These are phyloP conservation scores for Lacanobia oleracea DNA, from an alignment of 2,888 invertebrate species.

Conservation along the genomic window DNA sequence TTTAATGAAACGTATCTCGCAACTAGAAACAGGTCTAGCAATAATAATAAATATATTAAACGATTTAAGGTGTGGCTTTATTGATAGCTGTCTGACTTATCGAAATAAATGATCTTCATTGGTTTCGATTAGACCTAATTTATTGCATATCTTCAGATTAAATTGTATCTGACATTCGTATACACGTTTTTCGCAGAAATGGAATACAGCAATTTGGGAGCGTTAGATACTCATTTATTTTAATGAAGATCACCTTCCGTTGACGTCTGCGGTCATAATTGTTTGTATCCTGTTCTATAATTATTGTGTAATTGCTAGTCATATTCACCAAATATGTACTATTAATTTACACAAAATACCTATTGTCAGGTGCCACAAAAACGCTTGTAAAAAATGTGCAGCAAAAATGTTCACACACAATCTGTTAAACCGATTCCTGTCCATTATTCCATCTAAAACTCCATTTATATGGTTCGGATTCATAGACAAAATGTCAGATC, in stretches of 20 bases:
- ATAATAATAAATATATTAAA: conserved; percentile 57
- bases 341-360: conserved; percentile 12
- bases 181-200: conserved; percentile 39
- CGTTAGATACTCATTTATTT: conserved; percentile 49
- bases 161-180: conserved; percentile 30
- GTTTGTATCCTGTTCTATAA: conserved; percentile 67
- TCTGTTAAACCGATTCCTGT: conserved; percentile 10
- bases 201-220: conserved; percentile 41
- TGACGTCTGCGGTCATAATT: conserved; percentile 67
- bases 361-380: conserved; percentile 8
- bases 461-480: conserved; percentile 35
- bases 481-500: conserved; percentile 47
- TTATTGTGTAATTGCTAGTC: conserved; percentile 56
- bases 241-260: conserved; percentile 66
- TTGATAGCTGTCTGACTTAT: conserved; percentile 50
- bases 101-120: conserved; percentile 47
- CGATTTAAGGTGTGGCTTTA: conserved; percentile 57
- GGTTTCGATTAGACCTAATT: conserved; percentile 43
- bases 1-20: conserved; percentile 39
- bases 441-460: conserved; percentile 19
- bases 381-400: neutral
- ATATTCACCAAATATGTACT: conserved; percentile 18
- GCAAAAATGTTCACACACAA: conserved; percentile 18
- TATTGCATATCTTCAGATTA: conserved; percentile 30
- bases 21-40: conserved; percentile 31